Base-by-base conservation (phyloP, 2,113 vertebrate species). In the Perca flavescens region DNA sequence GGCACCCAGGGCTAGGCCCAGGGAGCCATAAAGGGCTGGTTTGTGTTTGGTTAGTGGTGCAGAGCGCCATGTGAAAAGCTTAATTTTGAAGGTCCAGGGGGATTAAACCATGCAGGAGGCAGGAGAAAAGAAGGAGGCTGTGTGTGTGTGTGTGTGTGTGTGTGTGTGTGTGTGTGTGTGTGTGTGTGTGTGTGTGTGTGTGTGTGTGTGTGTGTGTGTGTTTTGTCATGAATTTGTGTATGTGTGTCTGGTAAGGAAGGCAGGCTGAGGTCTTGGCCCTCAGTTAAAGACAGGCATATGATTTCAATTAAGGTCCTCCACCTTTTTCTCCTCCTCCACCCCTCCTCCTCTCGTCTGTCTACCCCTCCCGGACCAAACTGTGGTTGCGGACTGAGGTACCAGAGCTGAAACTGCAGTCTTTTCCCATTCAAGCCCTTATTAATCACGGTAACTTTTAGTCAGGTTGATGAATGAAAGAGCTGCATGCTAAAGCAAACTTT, bases 41-140 rank as follows among this genome's bases (percentile, higher is more conserved):
- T 92, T 94, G 88, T 89, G 89, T 93, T 92, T 91, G 93, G 79
- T 90, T 91, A 92, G 88, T 58, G 75, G 84, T 88, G 93, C 88
- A 91, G 73, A 90, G 86, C 83, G 2, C 79, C 85, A 89, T 88
- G 87, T 93, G 90, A 92, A 92, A 90, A 88, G 84, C 89, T 86
- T 93, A 66, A 90, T 94, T 94, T 92, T 63, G n/a, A 86, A 85
- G 83, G 84, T 88, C 80, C 71, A 15, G 64, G 31, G 88, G 88
- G 86, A 85, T 90, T 87, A 83, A 90, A 85, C 73, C 57, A 50
- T 60, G 66, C 84, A 86, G 86, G 85, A 87, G 84, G 85, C 54
- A 70, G 2, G 10, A 43, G 65, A 49, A 19, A 75, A 68, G 86
- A 19, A 64, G 56, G 49, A 47, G 63, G 49, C 13, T 16, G 22